Evolutionary conservation across 2,113 vertebrate species (phyloP), one percentile per base, ranked within the genome.

Genomic region (Indicator indicator): DNA sequence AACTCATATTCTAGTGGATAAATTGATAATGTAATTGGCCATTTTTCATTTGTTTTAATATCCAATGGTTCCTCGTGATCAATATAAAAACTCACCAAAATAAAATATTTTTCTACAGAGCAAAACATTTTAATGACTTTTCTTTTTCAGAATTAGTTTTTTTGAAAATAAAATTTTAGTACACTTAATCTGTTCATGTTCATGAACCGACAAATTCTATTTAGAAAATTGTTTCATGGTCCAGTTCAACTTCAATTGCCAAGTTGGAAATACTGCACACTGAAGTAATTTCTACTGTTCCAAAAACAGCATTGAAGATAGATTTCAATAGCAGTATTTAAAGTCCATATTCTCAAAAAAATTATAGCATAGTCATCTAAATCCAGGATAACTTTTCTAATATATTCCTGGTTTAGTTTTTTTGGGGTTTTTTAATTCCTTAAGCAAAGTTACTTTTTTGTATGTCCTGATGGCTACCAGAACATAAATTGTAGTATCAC

Each of bases 101-200:
- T 6, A 84, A 76, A 84, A 65, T 3, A 33, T 33, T 60, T 76
- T 60, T 12, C 38, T 56, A 36, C 4, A 2, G 7, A 32, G 58
- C 40, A 0, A 82, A 73, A 46, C 0, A 0, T 52, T 88, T n/a
- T 15, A n/a, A 40, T 1, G 11, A 44, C 42, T 44, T 40, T 48
- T 11, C 17, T 67, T 14, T 75, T 16, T 24, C 4, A 23, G 19
- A 27, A 63, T 2, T 17, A 8, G 33, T 48, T 11, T 81, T 3
- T 36, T 36, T 56, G 21, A 12, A 91, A 74, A 56, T 21, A 30
- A 56, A 71, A 16, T 58, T 76, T 76, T 79, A 75, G 4, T 5
- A 56, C 89, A 67, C 87, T 36, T 33, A 40, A 27, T 50, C 24
- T 79, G 3, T n/a, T 64, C 27, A 3, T 69, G 5, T 40, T 54